phyloP scores from a whole-genome alignment of 2,113 vertebrate genomes.

The Mobula birostris region DNA sequence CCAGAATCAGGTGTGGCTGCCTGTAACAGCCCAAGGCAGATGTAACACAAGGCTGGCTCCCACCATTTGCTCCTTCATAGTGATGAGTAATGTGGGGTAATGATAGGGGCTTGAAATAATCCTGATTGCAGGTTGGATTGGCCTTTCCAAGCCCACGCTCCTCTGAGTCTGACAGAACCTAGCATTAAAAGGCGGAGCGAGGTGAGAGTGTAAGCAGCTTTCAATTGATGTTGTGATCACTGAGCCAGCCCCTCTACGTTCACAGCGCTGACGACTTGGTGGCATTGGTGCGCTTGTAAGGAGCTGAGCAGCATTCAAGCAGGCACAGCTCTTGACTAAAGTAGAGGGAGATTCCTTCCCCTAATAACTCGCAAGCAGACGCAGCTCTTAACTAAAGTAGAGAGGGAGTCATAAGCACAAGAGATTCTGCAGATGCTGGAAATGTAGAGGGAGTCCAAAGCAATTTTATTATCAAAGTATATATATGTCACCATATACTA shows the following conservation, averaged over 20 bases:
- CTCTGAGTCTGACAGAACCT: not conserved
- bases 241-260: not conserved
- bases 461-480: no score
- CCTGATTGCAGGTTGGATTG: not conserved
- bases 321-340: no score
- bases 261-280: not conserved
- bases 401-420: no score
- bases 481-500: no score
- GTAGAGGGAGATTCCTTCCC: no score
- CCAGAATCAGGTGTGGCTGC: not conserved
- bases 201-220: not conserved
- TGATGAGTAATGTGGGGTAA: not conserved
- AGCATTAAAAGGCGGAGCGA: not conserved
- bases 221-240: not conserved
- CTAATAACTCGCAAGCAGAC: no score
- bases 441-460: no score
- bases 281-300: not conserved
- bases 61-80: not conserved
- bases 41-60: not conserved
- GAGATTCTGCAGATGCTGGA: no score
- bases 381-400: no score
- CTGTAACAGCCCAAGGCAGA: not conserved
- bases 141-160: not conserved
- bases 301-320: not conserved
- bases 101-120: not conserved